Conservation (phyloP, 2,888 invertebrate species). For the Diplolepis rosae region DNA sequence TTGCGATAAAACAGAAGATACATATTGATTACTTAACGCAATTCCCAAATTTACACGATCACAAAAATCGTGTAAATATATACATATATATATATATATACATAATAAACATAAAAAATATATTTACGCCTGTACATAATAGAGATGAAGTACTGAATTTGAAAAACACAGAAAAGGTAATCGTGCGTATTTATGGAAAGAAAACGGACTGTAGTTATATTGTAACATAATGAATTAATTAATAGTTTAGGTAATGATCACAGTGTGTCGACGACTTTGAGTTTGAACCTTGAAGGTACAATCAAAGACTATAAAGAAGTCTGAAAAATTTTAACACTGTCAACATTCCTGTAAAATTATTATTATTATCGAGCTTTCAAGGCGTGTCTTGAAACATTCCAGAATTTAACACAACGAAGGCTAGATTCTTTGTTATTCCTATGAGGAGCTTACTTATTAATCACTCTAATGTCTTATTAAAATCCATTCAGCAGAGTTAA, state of each 20-base stretch:
- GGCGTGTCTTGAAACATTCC: background rate
- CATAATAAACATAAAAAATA: constrained; percentile 44
- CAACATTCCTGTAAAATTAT: background rate
- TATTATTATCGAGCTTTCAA: background rate
- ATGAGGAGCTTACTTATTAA: background rate
- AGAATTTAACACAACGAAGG: background rate
- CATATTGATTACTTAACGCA: background rate
- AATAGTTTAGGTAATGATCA: background rate
- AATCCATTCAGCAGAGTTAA: constrained; percentile 5
- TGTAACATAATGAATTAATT: constrained; percentile 58
- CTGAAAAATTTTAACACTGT: background rate
- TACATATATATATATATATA: no score
- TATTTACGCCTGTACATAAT: constrained; percentile 48
- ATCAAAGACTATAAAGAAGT: background rate
- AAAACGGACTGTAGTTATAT: constrained; percentile 52
- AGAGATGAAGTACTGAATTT: constrained; percentile 29
- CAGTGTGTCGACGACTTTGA: background rate
- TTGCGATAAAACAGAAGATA: background rate
- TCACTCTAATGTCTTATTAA: background rate
- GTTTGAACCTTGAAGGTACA: background rate
- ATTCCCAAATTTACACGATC: background rate
- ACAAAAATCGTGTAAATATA: background rate
- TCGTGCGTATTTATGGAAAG: constrained; percentile 39
- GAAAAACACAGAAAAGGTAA: constrained; percentile 36
- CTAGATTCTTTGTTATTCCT: background rate